Conservation (phyloP, 2,888 invertebrate species). For the Sesia apiformis region DNA sequence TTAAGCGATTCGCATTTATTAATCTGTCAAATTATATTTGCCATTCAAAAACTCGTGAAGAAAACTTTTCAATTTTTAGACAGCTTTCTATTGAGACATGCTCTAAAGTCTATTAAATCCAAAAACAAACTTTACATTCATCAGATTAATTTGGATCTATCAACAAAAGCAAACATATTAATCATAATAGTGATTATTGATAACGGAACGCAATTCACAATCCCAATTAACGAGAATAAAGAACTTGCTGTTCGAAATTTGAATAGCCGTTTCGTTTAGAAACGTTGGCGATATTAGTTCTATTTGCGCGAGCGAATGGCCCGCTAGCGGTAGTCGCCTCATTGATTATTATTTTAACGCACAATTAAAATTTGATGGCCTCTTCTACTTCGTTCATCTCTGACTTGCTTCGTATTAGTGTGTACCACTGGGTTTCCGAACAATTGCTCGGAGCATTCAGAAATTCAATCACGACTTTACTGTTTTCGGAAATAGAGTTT, state of each 20-base stretch:
- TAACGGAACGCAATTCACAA: slow-evolving; percentile 24
- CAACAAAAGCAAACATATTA: slow-evolving; percentile 43
- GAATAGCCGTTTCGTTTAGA: slow-evolving; percentile 10
- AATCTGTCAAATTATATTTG: too few species aligned
- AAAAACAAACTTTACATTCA: too few species aligned
- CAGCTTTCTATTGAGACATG: too few species aligned
- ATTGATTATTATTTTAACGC: slow-evolving; percentile 73
- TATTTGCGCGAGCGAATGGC: slow-evolving; percentile 41
- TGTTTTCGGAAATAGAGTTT: slow-evolving; percentile 19
- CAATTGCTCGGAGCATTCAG: slow-evolving; percentile 10
- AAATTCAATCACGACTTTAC: slow-evolving; percentile 24
- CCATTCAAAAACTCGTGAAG: too few species aligned
- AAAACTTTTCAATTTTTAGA: too few species aligned
- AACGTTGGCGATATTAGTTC: slow-evolving; percentile 39
- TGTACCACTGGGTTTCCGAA: slow-evolving; percentile 5
- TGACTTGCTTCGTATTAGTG: slow-evolving; percentile 45
- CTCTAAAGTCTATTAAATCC: too few species aligned
- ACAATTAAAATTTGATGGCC: slow-evolving; percentile 73
- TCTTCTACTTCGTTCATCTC: slow-evolving; percentile 68
- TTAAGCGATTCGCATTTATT: too few species aligned
- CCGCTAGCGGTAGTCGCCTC: slow-evolving; percentile 56
- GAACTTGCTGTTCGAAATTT: neutral
- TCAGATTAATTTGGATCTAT: slow-evolving; percentile 17
- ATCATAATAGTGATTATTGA: slow-evolving; percentile 47
- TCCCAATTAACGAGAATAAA: slow-evolving; percentile 34